Evolutionary conservation across 1,140 invertebrate genomes (phyloP), one percentile per base, ranked within the genome.

Genomic region (Caerostris extrusa): DNA sequence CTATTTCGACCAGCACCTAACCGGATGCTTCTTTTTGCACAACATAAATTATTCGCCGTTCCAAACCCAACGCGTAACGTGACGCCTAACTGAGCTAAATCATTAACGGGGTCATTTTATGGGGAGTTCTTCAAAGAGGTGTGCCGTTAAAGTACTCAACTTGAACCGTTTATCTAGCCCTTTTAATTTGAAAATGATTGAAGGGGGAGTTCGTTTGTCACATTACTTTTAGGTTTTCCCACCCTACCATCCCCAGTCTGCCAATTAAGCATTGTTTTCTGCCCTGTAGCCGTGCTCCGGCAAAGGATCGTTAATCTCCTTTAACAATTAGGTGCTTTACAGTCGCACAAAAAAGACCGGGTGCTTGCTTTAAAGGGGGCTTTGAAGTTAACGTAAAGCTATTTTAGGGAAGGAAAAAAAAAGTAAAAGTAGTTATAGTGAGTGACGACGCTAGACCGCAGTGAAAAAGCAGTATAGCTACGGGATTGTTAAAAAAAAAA

Each of bases 131-230:
- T 77, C 34, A 77, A 77, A 77, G 34, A 77, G 71, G 71, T 77
- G 71, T 77, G 71, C 71, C 71, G 71, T 77, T 77, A 77, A 77
- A 77, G 71, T 77, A 77, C 71, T 77, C 71, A 53, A 77, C 19
- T 77, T 77, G 71, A 77, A 77, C 71, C 71, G 71, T 77, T 77
- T 77, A 77, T 77, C 71, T 77, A 53, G 19, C 71, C 34, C 71
- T 77, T 77, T 77, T 77, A 77, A 77, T 77, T 60, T 90, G 64
- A 90, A 90, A 67, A 90, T 90, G 88, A 90, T 56, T 77, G 88
- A 69, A 88, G 61, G 50, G 57, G 55, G 88, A 19, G 64, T 61
- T 57, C 55, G 53, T 71, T 71, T 90, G 88, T 77, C 88, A 90
- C 88, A 90, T 90, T 34, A 90, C 61, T 77, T 67, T 90, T 90